A percentile compares a stretch with the other conserved stretches of the same genome.
These are phyloP conservation scores for Notiomystis cincta DNA, from an alignment of 2,113 vertebrate genomes.

Conservation along the genomic window DNA sequence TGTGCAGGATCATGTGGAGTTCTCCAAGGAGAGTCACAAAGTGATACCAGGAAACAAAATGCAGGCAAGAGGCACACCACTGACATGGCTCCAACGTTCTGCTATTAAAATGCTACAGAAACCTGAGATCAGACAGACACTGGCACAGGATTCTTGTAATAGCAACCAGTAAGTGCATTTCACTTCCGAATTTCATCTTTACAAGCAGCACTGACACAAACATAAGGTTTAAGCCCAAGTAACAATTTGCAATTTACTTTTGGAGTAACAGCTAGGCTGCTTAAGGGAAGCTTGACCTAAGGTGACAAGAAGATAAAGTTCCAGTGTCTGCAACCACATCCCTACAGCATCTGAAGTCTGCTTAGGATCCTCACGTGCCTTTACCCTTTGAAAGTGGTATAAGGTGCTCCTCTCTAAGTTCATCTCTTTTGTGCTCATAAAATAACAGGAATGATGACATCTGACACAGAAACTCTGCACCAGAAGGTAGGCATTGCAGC, in stretches of 20 bases:
- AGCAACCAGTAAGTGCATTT: background rate
- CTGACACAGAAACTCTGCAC: background rate
- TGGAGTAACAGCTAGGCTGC: background rate
- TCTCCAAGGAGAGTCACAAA: constrained; percentile 4
- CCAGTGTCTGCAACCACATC: background rate
- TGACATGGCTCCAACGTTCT: background rate
- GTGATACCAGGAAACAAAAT: background rate
- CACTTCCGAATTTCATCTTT: background rate
- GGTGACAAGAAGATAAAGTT: background rate
- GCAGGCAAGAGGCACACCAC: background rate
- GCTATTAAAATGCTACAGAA: background rate
- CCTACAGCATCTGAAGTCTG: background rate
- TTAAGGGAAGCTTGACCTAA: background rate
- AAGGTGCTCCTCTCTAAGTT: background rate
- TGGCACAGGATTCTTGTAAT: background rate
- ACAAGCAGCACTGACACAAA: background rate
- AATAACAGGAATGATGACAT: background rate
- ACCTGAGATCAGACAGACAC: background rate
- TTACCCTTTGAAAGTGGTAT: background rate
- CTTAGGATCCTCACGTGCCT: background rate
- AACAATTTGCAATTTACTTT: background rate
- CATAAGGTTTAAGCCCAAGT: background rate
- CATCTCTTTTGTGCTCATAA: background rate
- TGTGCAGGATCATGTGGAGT: background rate
- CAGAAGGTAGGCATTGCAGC: background rate